Conservation (phyloP, 2,113 vertebrate genomes). For the Nyctibius bracteatus region DNA sequence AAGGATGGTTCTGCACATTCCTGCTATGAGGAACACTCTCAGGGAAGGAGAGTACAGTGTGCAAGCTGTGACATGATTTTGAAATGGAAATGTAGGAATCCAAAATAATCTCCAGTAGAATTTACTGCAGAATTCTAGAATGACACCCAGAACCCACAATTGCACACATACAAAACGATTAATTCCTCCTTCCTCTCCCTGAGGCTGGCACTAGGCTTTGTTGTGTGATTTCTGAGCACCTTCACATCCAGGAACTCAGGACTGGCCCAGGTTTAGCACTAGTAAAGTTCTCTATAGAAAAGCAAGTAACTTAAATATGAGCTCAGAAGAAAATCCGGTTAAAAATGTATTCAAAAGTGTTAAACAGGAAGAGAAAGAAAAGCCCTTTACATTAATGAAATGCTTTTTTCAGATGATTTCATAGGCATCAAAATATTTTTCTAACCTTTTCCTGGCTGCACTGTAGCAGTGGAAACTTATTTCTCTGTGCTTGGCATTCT, state of each 20-base stretch:
- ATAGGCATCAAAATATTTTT: not conserved
- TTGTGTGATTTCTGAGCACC: not conserved
- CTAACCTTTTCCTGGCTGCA: not conserved
- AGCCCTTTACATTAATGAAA: not conserved
- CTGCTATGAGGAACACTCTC: accelerated
- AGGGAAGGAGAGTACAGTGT: not conserved
- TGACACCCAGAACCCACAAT: not conserved
- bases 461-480: not conserved
- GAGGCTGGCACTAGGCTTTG: not conserved
- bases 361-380: not conserved
- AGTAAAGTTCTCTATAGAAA: not conserved
- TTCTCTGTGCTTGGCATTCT: not conserved
- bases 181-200: not conserved
- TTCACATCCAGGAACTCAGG: not conserved
- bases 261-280: not conserved
- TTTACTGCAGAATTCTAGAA: not conserved
- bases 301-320: not conserved
- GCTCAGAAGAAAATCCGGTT: not conserved
- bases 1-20: not conserved
- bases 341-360: not conserved
- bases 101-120: not conserved
- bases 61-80: accelerated
- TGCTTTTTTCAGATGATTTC: not conserved
- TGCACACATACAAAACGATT: not conserved
- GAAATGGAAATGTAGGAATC: not conserved